Evolutionary conservation across 2,113 vertebrate species (phyloP).

Genomic region (Struthidea cinerea): DNA sequence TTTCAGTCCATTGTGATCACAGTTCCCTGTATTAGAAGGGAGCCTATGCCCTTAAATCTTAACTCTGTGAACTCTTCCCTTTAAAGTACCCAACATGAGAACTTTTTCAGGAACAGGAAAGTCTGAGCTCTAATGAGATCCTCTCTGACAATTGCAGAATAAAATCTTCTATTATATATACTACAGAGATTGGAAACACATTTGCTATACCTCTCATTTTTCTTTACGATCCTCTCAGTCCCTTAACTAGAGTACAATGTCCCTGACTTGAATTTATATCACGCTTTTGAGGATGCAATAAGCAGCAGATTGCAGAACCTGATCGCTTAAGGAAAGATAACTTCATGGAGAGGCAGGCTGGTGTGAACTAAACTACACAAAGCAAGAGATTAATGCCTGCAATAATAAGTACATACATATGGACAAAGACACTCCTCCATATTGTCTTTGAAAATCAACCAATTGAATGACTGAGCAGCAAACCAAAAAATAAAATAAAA

Average conservation of each 20-base stretch:
- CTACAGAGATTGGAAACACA: slow-evolving; percentile 56
- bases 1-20: slow-evolving; percentile 55
- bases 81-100: slow-evolving; percentile 52
- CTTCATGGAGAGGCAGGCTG: not conserved
- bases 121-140: slow-evolving; percentile 58
- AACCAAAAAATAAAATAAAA: not conserved
- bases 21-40: slow-evolving; percentile 49
- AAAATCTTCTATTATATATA: slow-evolving; percentile 49
- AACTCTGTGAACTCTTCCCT: slow-evolving; percentile 53
- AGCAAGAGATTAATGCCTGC: not conserved
- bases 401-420: slow-evolving; percentile 5
- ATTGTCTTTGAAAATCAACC: not conserved
- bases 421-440: not conserved
- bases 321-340: slow-evolving; percentile 1
- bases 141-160: slow-evolving; percentile 54
- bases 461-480: not conserved
- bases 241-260: slow-evolving; percentile 39
- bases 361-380: not conserved
- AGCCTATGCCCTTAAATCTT: slow-evolving; percentile 54
- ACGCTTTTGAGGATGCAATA: slow-evolving; percentile 24
- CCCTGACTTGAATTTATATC: slow-evolving; percentile 49
- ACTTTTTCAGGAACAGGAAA: slow-evolving; percentile 57
- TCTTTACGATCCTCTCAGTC: slow-evolving; percentile 21
- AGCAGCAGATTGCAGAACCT: slow-evolving; percentile 10
- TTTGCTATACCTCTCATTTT: slow-evolving; percentile 48